phyloP scores from a whole-genome alignment of 1,140 invertebrate genomes.

The Hylyphantes graminicola region DNA sequence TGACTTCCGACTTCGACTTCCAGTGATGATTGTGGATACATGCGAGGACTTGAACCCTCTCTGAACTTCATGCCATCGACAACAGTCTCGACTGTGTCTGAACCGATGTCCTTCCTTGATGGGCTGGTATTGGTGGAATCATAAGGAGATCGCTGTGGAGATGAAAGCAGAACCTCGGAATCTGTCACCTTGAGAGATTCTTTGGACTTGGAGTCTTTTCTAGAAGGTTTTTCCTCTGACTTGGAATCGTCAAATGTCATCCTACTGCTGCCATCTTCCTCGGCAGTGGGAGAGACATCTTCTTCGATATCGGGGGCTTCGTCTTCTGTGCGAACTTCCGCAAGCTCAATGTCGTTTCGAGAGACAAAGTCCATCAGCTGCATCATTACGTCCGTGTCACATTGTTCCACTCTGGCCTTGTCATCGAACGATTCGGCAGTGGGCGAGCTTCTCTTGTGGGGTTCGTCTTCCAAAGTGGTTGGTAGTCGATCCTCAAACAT shows the following conservation, averaged over 20 bases:
- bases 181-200: slow-evolving; percentile 22
- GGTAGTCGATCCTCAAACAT: slow-evolving; percentile 27
- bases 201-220: slow-evolving; percentile 14
- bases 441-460: slow-evolving; percentile 48
- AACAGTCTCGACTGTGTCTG: slow-evolving; percentile 36
- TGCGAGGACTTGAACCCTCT: not conserved
- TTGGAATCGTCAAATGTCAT: slow-evolving; percentile 6
- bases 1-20: slow-evolving; percentile 62
- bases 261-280: slow-evolving; percentile 30
- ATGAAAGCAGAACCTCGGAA: slow-evolving; percentile 13
- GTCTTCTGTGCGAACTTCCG: slow-evolving; percentile 65
- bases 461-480: slow-evolving; percentile 42
- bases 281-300: slow-evolving; percentile 61
- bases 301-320: slow-evolving; percentile 66
- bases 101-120: slow-evolving; percentile 36
- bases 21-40: slow-evolving; percentile 59
- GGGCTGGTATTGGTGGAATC: slow-evolving; percentile 48
- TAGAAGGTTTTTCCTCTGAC: not conserved
- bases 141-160: slow-evolving; percentile 39
- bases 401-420: slow-evolving; percentile 59
- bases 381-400: slow-evolving; percentile 41
- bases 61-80: not conserved
- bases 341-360: slow-evolving; percentile 64
- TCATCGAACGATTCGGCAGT: slow-evolving; percentile 61
- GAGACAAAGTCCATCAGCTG: slow-evolving; percentile 56